Evolutionary conservation across 2,113 vertebrate species (phyloP).

Genomic region (Colinus virginianus): DNA sequence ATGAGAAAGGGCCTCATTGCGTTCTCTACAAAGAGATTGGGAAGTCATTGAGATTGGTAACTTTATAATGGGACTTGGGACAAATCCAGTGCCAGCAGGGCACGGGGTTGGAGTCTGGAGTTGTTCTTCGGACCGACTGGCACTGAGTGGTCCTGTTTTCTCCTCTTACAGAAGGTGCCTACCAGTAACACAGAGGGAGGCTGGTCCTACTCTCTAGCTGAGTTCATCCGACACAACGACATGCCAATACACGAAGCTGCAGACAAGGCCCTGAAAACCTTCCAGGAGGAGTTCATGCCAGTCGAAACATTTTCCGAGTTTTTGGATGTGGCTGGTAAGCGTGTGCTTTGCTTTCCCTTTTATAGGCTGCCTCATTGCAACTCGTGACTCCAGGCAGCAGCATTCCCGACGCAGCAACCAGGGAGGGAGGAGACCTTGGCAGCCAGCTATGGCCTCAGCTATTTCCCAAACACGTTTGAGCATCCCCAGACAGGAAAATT

Average conservation of each 20-base stretch:
- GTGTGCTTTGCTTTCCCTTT: conserved; percentile 19
- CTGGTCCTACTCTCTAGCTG: conserved; percentile 98
- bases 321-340: conserved; percentile 94
- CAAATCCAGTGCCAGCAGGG: not conserved
- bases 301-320: conserved; percentile 96
- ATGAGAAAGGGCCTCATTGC: not conserved
- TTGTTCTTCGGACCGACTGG: not conserved
- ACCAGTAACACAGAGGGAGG: conserved; percentile 98
- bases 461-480: not conserved
- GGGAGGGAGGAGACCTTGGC: not conserved
- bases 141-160: not conserved
- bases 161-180: conserved; percentile 90
- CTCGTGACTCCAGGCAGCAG: not conserved
- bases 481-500: conserved; percentile 11
- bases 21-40: not conserved
- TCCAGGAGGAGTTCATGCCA: conserved; percentile 99
- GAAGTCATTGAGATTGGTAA: not conserved
- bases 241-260: conserved; percentile 98
- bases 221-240: conserved; percentile 97
- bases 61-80: not conserved
- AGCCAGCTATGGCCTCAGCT: not conserved
- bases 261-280: conserved; percentile 92
- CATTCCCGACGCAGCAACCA: not conserved
- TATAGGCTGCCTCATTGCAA: conserved; percentile 4
- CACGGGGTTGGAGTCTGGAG: not conserved